Percentiles rank a stretch among this genome's conserved stretches.
These are phyloP conservation scores for Bujurquina vittata DNA, from an alignment of 2,113 vertebrate species.

Conservation along the genomic window DNA sequence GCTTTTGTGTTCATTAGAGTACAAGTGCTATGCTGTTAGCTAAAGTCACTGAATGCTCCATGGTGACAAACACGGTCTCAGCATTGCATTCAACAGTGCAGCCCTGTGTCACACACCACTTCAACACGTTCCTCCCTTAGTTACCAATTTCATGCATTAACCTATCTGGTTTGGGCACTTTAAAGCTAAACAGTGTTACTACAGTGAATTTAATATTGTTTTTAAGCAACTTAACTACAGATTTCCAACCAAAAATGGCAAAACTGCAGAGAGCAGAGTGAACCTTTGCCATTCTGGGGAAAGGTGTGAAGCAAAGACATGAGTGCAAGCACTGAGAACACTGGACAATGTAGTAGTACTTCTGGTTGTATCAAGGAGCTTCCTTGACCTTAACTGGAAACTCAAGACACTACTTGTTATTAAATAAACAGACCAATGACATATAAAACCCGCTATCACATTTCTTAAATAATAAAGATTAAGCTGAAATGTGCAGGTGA, in stretches of 20 bases:
- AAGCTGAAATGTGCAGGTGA: background rate
- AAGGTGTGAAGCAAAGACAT: background rate
- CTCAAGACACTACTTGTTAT: background rate
- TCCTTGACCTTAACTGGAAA: background rate
- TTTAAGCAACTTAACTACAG: background rate
- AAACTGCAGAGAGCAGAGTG: background rate
- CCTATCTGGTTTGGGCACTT: background rate
- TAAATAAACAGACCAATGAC: background rate
- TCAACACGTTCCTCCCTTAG: background rate
- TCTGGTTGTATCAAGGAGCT: background rate
- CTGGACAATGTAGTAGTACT: background rate
- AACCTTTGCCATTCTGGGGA: background rate
- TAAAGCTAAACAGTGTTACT: background rate
- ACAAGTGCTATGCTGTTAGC: background rate
- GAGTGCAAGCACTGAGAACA: background rate
- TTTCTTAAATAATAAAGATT: background rate
- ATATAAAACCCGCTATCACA: background rate
- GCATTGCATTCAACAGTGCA: background rate
- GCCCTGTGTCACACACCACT: background rate
- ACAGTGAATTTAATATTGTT: background rate
- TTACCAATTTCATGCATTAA: background rate
- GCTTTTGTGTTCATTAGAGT: background rate
- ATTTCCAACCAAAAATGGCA: background rate
- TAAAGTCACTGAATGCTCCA: background rate
- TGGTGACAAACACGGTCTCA: background rate